phyloP scores from a whole-genome alignment of 2,888 invertebrate genomes.

The Silvanus unidentatus region DNA sequence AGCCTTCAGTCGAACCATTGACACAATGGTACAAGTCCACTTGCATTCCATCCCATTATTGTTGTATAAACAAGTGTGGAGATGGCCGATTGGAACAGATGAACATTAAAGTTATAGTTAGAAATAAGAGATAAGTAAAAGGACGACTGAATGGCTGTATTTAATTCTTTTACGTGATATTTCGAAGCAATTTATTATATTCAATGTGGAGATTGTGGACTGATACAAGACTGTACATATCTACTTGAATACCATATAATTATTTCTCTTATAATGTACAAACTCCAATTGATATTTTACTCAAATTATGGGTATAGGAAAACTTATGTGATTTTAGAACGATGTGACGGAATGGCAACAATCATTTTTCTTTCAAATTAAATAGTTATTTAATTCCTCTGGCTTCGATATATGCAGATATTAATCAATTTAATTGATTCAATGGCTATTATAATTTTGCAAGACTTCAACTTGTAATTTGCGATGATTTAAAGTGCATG shows the following conservation, averaged over 20 bases:
- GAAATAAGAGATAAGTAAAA: constrained; percentile 48
- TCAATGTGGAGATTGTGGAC: constrained; percentile 32
- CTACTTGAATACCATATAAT: constrained; percentile 32
- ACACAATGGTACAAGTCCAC: constrained; percentile 30
- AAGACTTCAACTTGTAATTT: constrained; percentile 5
- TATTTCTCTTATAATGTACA: constrained; percentile 26
- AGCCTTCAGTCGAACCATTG: constrained; percentile 39
- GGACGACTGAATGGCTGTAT: constrained; percentile 45
- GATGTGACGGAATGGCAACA: constrained; percentile 12
- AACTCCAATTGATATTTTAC: constrained; percentile 35
- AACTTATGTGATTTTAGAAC: constrained; percentile 18
- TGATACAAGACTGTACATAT: constrained; percentile 25
- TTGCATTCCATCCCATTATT: background rate
- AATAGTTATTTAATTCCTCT: constrained; percentile 9
- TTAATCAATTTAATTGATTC: constrained; percentile 22
- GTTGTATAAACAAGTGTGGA: background rate
- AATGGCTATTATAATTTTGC: constrained; percentile 1
- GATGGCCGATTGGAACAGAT: constrained; percentile 35
- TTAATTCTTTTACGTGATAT: constrained; percentile 49
- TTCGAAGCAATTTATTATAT: constrained; percentile 45
- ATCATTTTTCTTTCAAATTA: background rate
- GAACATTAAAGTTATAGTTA: constrained; percentile 46
- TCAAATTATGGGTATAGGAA: constrained; percentile 34
- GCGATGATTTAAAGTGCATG: constrained; percentile 8
- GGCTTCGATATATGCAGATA: constrained; percentile 16